A percentile compares a stretch with the other conserved stretches of the same genome.
These are phyloP conservation scores for Lasius platythorax DNA, from an alignment of 2,888 invertebrate genomes.

Conservation along the genomic window DNA sequence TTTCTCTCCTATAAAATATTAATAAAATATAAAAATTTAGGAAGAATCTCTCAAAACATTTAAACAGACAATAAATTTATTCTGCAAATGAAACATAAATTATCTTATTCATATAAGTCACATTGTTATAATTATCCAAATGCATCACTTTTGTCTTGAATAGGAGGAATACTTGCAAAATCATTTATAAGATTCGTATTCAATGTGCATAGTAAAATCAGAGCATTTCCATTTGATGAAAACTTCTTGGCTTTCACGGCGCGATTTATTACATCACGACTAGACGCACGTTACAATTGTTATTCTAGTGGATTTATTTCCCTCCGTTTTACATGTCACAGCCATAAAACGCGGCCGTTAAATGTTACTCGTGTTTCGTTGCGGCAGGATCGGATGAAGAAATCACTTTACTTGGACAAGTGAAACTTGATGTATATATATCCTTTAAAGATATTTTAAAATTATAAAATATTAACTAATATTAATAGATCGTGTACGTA, in stretches of 20 bases:
- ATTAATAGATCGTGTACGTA: not conserved
- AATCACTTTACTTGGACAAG: not conserved
- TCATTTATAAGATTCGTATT: constrained; percentile 49
- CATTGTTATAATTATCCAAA: constrained; percentile 3
- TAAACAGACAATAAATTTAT: not conserved
- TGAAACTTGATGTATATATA: not conserved
- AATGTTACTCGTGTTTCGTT: constrained; percentile 45
- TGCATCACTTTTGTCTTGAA: not conserved
- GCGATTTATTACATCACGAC: constrained; percentile 52
- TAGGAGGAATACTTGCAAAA: constrained; percentile 13
- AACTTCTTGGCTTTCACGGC: constrained; percentile 50
- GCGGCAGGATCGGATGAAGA: constrained; percentile 30
- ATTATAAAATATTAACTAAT: not conserved
- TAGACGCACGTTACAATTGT: constrained; percentile 51
- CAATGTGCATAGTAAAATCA: constrained; percentile 37
- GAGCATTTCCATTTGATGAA: constrained; percentile 54
- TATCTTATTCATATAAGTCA: not conserved
- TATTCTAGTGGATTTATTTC: constrained; percentile 49
- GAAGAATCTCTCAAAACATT: not conserved
- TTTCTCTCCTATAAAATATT: not conserved
- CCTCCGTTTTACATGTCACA: constrained; percentile 53
- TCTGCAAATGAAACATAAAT: not conserved
- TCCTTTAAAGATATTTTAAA: not conserved
- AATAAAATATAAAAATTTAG: constrained; percentile 3
- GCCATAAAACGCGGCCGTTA: constrained; percentile 45